Evolutionary conservation across 2,113 vertebrate genomes (phyloP).

Genomic region (Sorex araneus): DNA sequence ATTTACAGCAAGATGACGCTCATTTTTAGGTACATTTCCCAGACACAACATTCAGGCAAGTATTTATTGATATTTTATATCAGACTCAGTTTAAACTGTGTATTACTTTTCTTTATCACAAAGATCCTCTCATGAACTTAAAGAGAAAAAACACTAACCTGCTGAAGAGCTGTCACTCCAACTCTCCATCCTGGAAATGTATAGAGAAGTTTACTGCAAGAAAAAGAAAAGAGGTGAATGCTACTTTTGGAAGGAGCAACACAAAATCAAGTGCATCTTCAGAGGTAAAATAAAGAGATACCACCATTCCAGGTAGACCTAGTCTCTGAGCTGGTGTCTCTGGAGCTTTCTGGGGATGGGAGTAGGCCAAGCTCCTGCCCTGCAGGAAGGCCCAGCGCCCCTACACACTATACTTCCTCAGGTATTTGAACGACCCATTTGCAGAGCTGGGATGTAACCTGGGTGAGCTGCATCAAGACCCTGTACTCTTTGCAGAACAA

Average conservation of each 20-base stretch:
- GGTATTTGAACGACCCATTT: too few species aligned
- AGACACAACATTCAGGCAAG: slow-evolving; percentile 36
- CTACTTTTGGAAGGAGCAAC: neutral
- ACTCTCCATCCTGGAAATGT: slow-evolving; percentile 94
- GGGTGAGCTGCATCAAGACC: too few species aligned
- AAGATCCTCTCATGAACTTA: neutral
- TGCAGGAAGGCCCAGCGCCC: too few species aligned
- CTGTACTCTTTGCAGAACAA: too few species aligned
- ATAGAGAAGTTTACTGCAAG: slow-evolving; percentile 94
- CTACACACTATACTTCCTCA: too few species aligned
- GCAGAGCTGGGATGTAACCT: too few species aligned
- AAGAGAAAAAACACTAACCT: slow-evolving; percentile 88
- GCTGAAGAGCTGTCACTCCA: slow-evolving; percentile 93
- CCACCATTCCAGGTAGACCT: too few species aligned
- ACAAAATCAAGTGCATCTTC: slow-evolving; percentile 21
- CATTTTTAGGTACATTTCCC: slow-evolving; percentile 57
- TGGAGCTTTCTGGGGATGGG: too few species aligned
- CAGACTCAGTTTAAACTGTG: neutral
- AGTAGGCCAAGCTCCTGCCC: too few species aligned
- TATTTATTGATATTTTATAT: neutral
- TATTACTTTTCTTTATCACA: neutral
- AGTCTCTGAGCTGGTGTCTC: too few species aligned
- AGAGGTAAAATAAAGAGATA: neutral
- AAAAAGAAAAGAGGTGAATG: slow-evolving; percentile 74
- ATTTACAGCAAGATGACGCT: neutral